Percentiles rank a stretch among this genome's conserved stretches.
Evolutionary conservation across 2,888 invertebrate species (phyloP).

Genomic region (Drosophila fulvimacula): DNA sequence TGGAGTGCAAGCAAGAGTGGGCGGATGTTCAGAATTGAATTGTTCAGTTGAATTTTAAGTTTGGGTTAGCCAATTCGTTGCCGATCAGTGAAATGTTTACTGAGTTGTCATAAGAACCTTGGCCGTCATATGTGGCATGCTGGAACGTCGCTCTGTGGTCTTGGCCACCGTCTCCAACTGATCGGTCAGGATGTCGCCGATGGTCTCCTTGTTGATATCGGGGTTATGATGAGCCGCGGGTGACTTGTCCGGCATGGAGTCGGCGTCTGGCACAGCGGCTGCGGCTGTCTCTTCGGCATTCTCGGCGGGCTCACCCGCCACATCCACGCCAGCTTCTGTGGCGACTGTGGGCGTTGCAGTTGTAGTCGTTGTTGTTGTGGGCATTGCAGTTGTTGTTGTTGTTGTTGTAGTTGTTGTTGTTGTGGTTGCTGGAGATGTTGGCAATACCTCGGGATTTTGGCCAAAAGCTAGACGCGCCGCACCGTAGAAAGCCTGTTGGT

Average conservation of each 20-base stretch:
- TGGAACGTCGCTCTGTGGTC: slow-evolving; percentile 79
- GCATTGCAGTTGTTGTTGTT: slow-evolving; percentile 55
- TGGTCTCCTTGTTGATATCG: slow-evolving; percentile 79
- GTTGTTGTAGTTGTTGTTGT: slow-evolving; percentile 67
- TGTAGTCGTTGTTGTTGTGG: slow-evolving; percentile 56
- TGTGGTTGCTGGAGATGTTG: slow-evolving; percentile 78
- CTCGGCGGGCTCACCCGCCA: slow-evolving; percentile 48
- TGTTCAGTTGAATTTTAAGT: slow-evolving; percentile 47
- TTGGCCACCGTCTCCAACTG: slow-evolving; percentile 77
- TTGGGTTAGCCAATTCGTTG: slow-evolving; percentile 58
- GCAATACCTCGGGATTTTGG: slow-evolving; percentile 86
- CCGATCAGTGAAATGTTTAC: slow-evolving; percentile 48
- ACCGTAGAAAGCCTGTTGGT: slow-evolving; percentile 87
- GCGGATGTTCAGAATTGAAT: slow-evolving; percentile 16
- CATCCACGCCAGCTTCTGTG: slow-evolving; percentile 43
- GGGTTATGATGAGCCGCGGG: slow-evolving; percentile 49
- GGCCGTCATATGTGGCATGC: slow-evolving; percentile 74
- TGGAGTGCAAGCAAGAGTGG: slow-evolving; percentile 15
- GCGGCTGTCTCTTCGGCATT: slow-evolving; percentile 15
- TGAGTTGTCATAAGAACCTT: slow-evolving; percentile 82
- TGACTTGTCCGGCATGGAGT: slow-evolving; percentile 49
- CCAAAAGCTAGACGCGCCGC: slow-evolving; percentile 86
- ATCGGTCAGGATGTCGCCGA: slow-evolving; percentile 74
- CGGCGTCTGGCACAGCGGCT: slow-evolving; percentile 30
- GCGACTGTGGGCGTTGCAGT: slow-evolving; percentile 44